Evolutionary conservation across 2,797 vertebrate species (phyloP).

Genomic region (Sebastes glaucus): DNA sequence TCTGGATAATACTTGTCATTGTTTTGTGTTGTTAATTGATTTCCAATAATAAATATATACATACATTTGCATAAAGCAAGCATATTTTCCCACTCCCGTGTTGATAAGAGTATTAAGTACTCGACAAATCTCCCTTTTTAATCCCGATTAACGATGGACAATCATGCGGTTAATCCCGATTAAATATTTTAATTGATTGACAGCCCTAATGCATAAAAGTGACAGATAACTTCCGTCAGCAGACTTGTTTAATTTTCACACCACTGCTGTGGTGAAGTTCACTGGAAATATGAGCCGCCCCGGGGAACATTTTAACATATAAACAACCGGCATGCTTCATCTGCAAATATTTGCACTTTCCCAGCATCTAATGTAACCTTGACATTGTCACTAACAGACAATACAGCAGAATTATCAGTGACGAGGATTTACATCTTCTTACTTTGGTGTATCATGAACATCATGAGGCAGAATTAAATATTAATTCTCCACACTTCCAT

Average conservation of each 20-base stretch:
- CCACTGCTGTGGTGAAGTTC: not conserved
- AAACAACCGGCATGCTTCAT: constrained; percentile 76
- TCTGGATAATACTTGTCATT: too few relatives aligned
- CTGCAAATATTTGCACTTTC: constrained; percentile 78
- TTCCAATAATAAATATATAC: too few relatives aligned
- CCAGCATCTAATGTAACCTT: constrained; percentile 56
- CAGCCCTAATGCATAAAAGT: not conserved
- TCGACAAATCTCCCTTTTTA: too few relatives aligned
- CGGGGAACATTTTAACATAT: constrained; percentile 42
- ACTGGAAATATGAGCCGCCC: constrained; percentile 38
- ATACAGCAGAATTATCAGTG: not conserved
- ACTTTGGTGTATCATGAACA: not conserved
- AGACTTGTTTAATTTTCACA: not conserved
- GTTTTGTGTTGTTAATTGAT: too few relatives aligned
- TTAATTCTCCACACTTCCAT: constrained; percentile 10
- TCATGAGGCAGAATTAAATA: not conserved
- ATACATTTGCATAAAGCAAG: too few relatives aligned
- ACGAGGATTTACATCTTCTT: not conserved
- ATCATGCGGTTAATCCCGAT: too few relatives aligned
- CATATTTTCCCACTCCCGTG: too few relatives aligned
- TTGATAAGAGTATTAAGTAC: too few relatives aligned
- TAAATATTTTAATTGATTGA: too few relatives aligned
- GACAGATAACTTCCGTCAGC: not conserved
- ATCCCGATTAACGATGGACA: too few relatives aligned
- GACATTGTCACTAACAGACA: constrained; percentile 37